Percentiles rank a stretch among this genome's conserved stretches.
Conservation (phyloP, 1,140 invertebrate genomes). For the Gryllus bimaculatus region DNA sequence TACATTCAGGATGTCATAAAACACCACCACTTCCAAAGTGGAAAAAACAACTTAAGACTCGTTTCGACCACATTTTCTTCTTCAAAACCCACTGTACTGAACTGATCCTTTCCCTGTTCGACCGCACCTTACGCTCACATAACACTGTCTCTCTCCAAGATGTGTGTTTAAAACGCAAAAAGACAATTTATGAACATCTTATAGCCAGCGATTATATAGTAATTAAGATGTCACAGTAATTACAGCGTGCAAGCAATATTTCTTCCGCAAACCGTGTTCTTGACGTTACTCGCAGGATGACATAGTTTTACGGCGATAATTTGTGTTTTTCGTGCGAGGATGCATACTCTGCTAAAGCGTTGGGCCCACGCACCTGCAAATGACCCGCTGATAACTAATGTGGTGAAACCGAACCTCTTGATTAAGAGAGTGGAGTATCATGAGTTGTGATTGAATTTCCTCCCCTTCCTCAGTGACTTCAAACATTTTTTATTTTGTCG, state of each 20-base stretch:
- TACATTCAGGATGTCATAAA: not conserved
- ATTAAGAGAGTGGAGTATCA: no score
- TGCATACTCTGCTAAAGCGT: not conserved
- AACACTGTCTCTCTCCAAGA: not conserved
- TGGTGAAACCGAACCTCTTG: not conserved
- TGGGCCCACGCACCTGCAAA: not conserved
- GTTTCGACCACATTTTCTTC: no score
- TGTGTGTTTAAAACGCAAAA: not conserved
- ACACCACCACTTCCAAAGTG: not conserved
- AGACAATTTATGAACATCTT: not conserved
- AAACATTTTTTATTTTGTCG: no score
- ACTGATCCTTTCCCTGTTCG: no score
- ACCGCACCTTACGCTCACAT: not conserved
- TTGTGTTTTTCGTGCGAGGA: not conserved
- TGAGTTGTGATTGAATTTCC: no score
- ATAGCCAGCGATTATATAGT: not conserved
- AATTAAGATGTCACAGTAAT: slow-evolving; percentile 5
- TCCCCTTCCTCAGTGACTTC: no score
- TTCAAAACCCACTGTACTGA: no score
- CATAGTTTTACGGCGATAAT: not conserved
- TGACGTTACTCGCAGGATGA: not conserved
- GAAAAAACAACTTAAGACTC: not conserved
- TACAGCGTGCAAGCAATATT: not conserved
- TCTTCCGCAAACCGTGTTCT: not conserved
- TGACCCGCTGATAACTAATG: not conserved